Evolutionary conservation across 2,888 invertebrate genomes (phyloP).

Genomic region (Scaeva pyrastri): DNA sequence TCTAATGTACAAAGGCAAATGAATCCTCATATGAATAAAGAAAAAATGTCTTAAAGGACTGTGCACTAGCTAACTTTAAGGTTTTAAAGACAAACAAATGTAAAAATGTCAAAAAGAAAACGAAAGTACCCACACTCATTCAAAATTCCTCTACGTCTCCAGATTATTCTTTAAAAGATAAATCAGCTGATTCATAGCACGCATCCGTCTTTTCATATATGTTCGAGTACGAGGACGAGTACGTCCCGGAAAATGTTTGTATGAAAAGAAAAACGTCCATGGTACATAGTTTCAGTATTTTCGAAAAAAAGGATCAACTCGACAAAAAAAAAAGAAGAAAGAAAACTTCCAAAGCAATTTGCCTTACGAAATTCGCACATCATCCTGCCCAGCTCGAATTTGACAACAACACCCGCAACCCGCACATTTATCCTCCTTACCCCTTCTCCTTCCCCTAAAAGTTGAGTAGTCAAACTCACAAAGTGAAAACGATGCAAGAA

Average conservation of each 20-base stretch:
- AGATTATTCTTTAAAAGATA: constrained; percentile 20
- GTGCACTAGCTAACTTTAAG: too few species aligned
- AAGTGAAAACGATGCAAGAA: constrained; percentile 75
- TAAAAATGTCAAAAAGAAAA: constrained; percentile 39
- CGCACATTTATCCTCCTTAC: neutral
- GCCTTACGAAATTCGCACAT: constrained; percentile 73
- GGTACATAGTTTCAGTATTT: too few species aligned
- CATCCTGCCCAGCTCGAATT: constrained; percentile 42
- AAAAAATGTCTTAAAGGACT: too few species aligned
- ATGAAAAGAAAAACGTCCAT: neutral
- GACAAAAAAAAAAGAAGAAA: constrained; percentile 22
- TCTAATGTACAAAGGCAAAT: too few species aligned
- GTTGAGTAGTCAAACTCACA: constrained; percentile 63
- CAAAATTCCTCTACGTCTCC: neutral
- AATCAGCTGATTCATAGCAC: constrained; percentile 61
- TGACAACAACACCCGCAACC: constrained; percentile 24
- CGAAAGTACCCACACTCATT: constrained; percentile 29
- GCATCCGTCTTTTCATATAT: constrained; percentile 23
- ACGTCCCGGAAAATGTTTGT: neutral
- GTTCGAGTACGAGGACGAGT: too few species aligned
- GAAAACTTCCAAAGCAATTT: constrained; percentile 73
- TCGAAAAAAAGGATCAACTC: neutral
- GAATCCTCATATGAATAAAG: too few species aligned
- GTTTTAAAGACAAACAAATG: constrained; percentile 8
- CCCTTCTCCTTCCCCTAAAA: constrained; percentile 6